These are phyloP conservation scores for Elephantulus edwardii DNA, from an alignment of 2,113 vertebrate species.

Conservation along the genomic window DNA sequence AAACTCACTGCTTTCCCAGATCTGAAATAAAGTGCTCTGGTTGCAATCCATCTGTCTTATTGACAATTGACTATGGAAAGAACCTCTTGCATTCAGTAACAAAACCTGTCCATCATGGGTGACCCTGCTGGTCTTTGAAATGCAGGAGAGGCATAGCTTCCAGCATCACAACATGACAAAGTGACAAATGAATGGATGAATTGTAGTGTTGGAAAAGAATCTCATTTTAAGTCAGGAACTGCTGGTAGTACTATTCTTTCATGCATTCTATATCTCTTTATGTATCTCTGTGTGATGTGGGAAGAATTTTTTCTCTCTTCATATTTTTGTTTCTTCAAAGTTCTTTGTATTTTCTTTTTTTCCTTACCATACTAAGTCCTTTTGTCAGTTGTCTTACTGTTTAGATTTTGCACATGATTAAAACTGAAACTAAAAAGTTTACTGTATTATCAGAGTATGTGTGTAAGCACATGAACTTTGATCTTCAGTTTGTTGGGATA, in stretches of 20 bases:
- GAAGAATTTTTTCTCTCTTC: background rate
- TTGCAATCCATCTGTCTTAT: too few relatives aligned
- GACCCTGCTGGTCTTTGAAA: too few relatives aligned
- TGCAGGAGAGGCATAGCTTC: too few relatives aligned
- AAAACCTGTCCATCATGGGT: too few relatives aligned
- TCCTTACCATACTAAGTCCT: background rate
- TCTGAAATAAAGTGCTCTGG: too few relatives aligned
- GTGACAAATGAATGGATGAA: too few relatives aligned
- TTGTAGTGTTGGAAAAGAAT: too few relatives aligned
- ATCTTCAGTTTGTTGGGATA: conserved; percentile 5
- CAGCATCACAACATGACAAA: too few relatives aligned
- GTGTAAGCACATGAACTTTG: background rate
- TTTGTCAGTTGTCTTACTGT: background rate
- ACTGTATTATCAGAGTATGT: background rate
- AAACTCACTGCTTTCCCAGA: too few relatives aligned
- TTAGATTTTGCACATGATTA: background rate
- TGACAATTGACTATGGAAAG: too few relatives aligned
- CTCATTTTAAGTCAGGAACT: background rate
- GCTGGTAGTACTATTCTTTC: background rate
- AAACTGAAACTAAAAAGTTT: background rate
- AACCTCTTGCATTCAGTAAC: too few relatives aligned
- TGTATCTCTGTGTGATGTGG: too few relatives aligned
- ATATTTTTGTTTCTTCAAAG: background rate
- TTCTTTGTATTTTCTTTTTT: background rate
- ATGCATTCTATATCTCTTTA: background rate